phyloP scores from a whole-genome alignment of 2,113 vertebrate species.

The Suricata suricatta region DNA sequence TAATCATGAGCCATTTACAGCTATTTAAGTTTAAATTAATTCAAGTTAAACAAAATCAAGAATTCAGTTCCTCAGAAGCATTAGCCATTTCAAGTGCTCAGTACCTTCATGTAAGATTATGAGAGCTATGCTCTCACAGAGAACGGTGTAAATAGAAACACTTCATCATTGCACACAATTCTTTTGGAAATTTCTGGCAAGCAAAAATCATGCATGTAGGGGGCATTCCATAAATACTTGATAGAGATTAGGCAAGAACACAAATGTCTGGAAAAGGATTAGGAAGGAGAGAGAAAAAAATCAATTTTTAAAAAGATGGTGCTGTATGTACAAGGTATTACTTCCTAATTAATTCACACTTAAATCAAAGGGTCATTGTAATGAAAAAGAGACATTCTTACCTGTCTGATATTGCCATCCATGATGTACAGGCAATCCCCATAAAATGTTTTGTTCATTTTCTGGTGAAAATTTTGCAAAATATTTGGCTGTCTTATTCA shows the following conservation, averaged over 20 bases:
- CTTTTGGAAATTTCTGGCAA: background rate
- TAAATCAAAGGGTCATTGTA: background rate
- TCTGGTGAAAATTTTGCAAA: conserved; percentile 84
- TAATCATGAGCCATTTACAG: background rate
- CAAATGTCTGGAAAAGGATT: background rate
- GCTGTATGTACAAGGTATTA: background rate
- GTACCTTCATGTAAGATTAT: background rate
- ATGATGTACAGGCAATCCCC: conserved; percentile 89
- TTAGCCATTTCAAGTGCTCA: background rate
- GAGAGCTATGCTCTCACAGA: background rate
- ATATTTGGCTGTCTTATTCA: conserved; percentile 83
- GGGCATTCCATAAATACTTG: background rate
- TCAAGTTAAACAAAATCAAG: background rate
- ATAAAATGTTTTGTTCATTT: conserved; percentile 85
- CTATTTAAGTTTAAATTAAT: background rate
- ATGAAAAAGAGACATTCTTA: conserved; percentile 65
- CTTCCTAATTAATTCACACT: background rate
- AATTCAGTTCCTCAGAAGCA: background rate
- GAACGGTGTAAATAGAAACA: background rate
- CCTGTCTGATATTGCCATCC: conserved; percentile 90
- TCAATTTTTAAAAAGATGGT: background rate
- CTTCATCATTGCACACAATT: background rate
- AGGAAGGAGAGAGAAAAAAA: background rate
- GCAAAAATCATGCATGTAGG: background rate
- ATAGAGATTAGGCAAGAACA: background rate